These are phyloP conservation scores for Cromileptes altivelis DNA, from an alignment of 2,113 vertebrate genomes.

Conservation along the genomic window DNA sequence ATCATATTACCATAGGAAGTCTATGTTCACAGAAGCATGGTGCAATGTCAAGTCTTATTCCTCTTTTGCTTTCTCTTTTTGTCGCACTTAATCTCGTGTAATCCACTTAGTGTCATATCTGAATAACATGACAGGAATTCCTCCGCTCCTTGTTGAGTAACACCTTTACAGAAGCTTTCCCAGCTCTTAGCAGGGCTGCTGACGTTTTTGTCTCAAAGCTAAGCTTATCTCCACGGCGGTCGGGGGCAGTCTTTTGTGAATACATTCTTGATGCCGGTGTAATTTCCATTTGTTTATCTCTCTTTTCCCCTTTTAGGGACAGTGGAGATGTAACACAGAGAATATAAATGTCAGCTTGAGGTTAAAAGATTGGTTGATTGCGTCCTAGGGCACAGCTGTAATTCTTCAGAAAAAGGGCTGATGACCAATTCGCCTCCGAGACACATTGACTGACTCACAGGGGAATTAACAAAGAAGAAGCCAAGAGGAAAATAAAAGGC, in stretches of 20 bases:
- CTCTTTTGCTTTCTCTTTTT: conserved; percentile 74
- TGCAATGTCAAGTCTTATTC: conserved; percentile 70
- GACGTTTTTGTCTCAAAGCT: conserved; percentile 67
- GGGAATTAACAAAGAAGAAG: conserved; percentile 54
- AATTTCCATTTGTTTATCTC: conserved; percentile 67
- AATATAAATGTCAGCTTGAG: conserved; percentile 65
- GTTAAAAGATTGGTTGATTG: conserved; percentile 69
- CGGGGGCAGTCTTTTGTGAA: conserved; percentile 49
- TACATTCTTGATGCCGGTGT: conserved; percentile 50
- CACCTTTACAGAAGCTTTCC: conserved; percentile 59
- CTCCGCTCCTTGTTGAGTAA: conserved; percentile 54
- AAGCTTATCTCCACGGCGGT: conserved; percentile 57
- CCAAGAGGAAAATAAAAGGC: conserved; percentile 24
- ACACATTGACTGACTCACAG: conserved; percentile 43
- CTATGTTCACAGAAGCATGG: conserved; percentile 53
- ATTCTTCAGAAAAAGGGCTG: conserved; percentile 55
- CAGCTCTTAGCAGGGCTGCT: conserved; percentile 42
- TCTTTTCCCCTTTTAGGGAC: conserved; percentile 34
- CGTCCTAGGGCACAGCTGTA: conserved; percentile 50
- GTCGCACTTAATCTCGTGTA: conserved; percentile 82
- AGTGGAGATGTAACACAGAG: conserved; percentile 56
- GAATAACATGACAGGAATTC: conserved; percentile 77
- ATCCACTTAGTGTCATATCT: conserved; percentile 86
- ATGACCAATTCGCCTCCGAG: conserved; percentile 61
- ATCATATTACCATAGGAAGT: conserved; percentile 72